Percentiles rank a stretch among this genome's conserved stretches.
These are phyloP conservation scores for Phalera bucephala DNA, from an alignment of 2,888 invertebrate species.

Conservation along the genomic window DNA sequence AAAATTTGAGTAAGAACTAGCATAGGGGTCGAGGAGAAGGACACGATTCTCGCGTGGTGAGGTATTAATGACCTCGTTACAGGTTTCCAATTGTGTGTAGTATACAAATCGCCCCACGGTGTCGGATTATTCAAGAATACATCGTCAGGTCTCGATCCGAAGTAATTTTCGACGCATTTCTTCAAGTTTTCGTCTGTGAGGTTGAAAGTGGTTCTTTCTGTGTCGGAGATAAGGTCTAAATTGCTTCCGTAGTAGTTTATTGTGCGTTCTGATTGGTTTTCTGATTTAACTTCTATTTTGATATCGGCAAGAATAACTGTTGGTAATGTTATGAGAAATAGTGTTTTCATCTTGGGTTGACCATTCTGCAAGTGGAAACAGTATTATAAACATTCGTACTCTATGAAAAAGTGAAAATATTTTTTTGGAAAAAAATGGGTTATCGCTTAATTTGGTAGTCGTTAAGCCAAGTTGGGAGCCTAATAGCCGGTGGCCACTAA, in stretches of 20 bases:
- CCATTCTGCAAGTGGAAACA: constrained; percentile 1
- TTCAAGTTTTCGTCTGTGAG: constrained; percentile 39
- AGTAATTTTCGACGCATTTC: constrained; percentile 25
- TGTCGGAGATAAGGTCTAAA: constrained; percentile 30
- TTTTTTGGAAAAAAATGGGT: too few species aligned
- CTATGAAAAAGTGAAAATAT: too few species aligned
- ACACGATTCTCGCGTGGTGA: constrained; percentile 11
- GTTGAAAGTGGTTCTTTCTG: constrained; percentile 37
- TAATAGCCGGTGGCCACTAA: too few species aligned
- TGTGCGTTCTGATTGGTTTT: constrained; percentile 12
- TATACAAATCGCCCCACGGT: constrained; percentile 50
- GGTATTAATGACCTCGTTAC: constrained; percentile 41
- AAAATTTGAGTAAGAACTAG: constrained; percentile 11
- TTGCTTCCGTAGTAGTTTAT: constrained; percentile 31
- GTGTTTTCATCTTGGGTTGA: constrained; percentile 5
- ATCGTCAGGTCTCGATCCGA: constrained; percentile 33
- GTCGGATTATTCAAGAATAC: constrained; percentile 40
- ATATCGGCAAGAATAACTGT: constrained; percentile 33
- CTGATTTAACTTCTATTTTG: constrained; percentile 34
- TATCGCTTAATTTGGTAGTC: too few species aligned
- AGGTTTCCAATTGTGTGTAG: constrained; percentile 39
- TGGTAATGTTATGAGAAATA: constrained; percentile 10
- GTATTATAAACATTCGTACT: too few species aligned
- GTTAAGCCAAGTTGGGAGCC: too few species aligned
- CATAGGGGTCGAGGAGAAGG: constrained; percentile 1